Percentiles rank a stretch among this genome's conserved stretches.
Conservation (phyloP, 2,113 vertebrate species). For the Tympanuchus pallidicinctus region DNA sequence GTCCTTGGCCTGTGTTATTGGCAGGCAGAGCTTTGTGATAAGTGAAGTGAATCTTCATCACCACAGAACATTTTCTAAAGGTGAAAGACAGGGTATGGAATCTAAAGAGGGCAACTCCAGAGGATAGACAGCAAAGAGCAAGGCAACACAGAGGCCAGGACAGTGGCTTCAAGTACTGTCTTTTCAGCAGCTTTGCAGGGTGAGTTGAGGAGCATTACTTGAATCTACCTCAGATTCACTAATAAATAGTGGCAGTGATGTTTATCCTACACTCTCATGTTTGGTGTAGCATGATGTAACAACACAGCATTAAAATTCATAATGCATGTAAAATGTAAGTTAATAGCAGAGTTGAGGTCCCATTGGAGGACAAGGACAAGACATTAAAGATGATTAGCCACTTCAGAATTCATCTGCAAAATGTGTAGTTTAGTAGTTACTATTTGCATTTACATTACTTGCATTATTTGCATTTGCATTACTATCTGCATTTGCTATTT, state of each 20-base stretch:
- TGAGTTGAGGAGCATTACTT: not conserved
- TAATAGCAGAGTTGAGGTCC: not conserved
- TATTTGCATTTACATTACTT: not conserved
- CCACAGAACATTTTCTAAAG: not conserved
- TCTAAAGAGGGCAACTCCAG: not conserved
- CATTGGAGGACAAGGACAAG: not conserved
- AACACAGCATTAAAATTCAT: not conserved
- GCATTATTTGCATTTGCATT: not conserved
- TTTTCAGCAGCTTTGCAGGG: not conserved
- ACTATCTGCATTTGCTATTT: not conserved
- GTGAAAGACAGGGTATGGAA: not conserved
- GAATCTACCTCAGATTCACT: not conserved
- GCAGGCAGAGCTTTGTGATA: not conserved
- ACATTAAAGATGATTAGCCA: not conserved
- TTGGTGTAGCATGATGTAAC: not conserved
- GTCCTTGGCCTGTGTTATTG: not conserved
- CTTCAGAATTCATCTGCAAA: not conserved
- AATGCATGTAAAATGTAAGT: not conserved
- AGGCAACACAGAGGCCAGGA: not conserved
- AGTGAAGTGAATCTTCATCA: not conserved
- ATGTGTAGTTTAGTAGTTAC: not conserved
- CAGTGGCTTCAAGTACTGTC: not conserved
- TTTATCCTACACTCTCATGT: not conserved
- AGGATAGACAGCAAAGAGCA: not conserved
- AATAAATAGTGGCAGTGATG: not conserved